phyloP scores from a whole-genome alignment of 2,888 invertebrate genomes.

The Dolichopus griseipennis region DNA sequence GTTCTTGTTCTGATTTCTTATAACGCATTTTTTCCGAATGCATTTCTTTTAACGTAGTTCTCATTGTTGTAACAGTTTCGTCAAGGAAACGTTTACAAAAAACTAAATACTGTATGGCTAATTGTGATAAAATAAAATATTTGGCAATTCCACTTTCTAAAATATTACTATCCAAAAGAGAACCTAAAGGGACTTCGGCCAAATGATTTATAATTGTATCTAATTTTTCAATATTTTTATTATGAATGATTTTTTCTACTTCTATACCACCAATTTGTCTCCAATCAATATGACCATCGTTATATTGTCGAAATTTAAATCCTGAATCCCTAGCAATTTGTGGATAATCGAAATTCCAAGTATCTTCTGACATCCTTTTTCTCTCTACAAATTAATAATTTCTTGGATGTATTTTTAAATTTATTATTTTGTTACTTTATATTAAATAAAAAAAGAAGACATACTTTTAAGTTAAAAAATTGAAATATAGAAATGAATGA shows the following conservation, averaged over 20 bases:
- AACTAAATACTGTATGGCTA: conserved; percentile 38
- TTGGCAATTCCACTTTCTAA: conserved; percentile 41
- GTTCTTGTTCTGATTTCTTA: conserved; percentile 29
- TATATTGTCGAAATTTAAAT: conserved; percentile 34
- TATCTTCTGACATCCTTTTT: background rate
- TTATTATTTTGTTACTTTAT: too few relatives aligned
- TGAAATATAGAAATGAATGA: background rate
- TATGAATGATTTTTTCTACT: conserved; percentile 34
- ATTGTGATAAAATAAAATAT: conserved; percentile 39
- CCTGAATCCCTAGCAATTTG: conserved; percentile 39
- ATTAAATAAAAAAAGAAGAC: too few relatives aligned
- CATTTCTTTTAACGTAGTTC: conserved; percentile 28
- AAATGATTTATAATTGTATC: conserved; percentile 34
- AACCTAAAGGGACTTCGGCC: conserved; percentile 37
- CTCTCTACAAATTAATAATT: too few relatives aligned
- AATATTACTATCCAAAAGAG: conserved; percentile 35
- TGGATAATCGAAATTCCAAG: conserved; percentile 29
- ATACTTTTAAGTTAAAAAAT: too few relatives aligned
- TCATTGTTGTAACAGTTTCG: conserved; percentile 33
- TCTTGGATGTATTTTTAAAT: too few relatives aligned
- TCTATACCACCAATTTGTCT: conserved; percentile 38
- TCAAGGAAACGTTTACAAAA: conserved; percentile 41
- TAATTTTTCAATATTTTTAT: conserved; percentile 37
- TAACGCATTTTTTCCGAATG: conserved; percentile 34
- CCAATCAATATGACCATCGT: conserved; percentile 39